Conservation (phyloP, 2,888 invertebrate genomes). For the Caenorhabditis japonica region DNA sequence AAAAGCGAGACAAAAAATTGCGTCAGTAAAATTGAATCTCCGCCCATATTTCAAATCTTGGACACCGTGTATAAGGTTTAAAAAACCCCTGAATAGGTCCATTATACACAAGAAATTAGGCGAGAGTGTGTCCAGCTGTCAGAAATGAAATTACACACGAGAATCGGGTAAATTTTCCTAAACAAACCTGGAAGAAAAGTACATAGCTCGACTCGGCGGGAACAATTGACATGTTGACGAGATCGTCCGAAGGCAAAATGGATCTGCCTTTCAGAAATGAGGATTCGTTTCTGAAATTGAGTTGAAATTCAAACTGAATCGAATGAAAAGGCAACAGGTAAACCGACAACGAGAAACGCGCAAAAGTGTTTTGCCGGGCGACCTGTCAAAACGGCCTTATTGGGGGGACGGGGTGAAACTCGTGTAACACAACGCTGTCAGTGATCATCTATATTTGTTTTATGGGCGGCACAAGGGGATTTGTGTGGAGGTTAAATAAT, state of each 20-base stretch:
- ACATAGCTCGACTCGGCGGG: constrained; percentile 72
- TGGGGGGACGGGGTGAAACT: constrained; percentile 24
- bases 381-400: constrained; percentile 35
- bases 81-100: no score
- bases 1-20: no score
- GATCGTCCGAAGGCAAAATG: constrained; percentile 15
- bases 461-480: constrained; percentile 41
- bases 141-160: no score
- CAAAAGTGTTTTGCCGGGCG: neutral
- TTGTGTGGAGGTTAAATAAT: constrained; percentile 38
- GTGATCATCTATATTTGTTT: constrained; percentile 41
- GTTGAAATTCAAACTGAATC: no score
- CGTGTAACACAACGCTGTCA: constrained; percentile 21
- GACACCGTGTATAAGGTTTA: no score
- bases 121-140: no score
- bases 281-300: constrained; percentile 41
- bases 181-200: constrained; percentile 71
- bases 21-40: no score
- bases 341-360: no score
- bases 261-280: constrained; percentile 40
- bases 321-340: no score
- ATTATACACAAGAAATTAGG: no score
- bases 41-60: no score
- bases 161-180: no score
- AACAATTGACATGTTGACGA: constrained; percentile 51